These are phyloP conservation scores for Mylabris sibirica DNA, from an alignment of 2,888 invertebrate genomes.

Conservation along the genomic window DNA sequence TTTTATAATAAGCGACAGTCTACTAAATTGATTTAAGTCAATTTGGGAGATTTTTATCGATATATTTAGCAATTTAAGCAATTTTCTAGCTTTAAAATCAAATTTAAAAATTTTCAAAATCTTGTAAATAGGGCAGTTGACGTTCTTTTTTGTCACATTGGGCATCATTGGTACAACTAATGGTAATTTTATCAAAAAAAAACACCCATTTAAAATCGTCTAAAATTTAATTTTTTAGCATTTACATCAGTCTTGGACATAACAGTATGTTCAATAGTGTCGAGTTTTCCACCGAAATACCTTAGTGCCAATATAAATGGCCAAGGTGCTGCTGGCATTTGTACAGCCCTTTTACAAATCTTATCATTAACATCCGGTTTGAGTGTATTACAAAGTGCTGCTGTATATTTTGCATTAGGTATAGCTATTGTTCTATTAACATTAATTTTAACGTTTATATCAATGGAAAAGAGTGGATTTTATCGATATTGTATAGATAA, in stretches of 20 bases:
- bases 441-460: neutral
- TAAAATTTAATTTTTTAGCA: slow-evolving; percentile 6
- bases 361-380: slow-evolving; percentile 15
- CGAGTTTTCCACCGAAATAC: slow-evolving; percentile 24
- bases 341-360: slow-evolving; percentile 24
- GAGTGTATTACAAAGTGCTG: slow-evolving; percentile 2
- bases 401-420: slow-evolving; percentile 24
- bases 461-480: slow-evolving; percentile 5
- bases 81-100: neutral
- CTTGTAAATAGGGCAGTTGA: slow-evolving; percentile 17
- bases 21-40: no score
- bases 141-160: slow-evolving; percentile 17
- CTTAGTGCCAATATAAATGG: slow-evolving; percentile 20
- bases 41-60: no score
- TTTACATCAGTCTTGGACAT: slow-evolving; percentile 12
- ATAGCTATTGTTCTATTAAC: slow-evolving; percentile 17
- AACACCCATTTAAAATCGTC: no score
- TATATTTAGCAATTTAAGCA: no score
- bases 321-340: slow-evolving; percentile 23
- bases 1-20: no score
- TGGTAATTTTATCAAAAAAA: no score
- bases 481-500: slow-evolving; percentile 16
- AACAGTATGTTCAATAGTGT: neutral
- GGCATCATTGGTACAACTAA: slow-evolving; percentile 9
- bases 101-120: neutral